phyloP scores from a whole-genome alignment of 1,140 invertebrate genomes.

The Gyrodactylus bullatarudis region DNA sequence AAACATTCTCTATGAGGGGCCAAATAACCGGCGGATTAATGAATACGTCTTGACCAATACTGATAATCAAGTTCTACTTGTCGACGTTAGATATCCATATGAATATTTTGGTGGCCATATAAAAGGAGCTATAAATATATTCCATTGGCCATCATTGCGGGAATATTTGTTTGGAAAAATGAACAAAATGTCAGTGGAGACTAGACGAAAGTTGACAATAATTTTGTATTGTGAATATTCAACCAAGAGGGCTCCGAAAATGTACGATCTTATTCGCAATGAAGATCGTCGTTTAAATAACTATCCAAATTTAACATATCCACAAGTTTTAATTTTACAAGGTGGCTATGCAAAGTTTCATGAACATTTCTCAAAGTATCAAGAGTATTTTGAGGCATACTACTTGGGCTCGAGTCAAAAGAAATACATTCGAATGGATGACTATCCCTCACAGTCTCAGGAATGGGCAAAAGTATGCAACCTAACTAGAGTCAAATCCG shows the following conservation, averaged over 20 bases:
- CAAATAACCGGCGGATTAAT: not conserved
- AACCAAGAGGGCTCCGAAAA: constrained; percentile 53
- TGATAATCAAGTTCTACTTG: not conserved
- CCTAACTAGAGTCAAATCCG: no score
- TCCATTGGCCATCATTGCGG: constrained; percentile 34
- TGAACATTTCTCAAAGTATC: not conserved
- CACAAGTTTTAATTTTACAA: not conserved
- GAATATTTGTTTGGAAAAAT: constrained; percentile 27
- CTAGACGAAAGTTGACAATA: constrained; percentile 18
- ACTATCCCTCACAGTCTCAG: not conserved
- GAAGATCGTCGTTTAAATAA: not conserved
- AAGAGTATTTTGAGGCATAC: not conserved
- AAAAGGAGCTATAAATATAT: not conserved
- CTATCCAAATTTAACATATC: not conserved
- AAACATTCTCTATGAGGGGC: not conserved
- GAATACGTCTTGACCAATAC: not conserved
- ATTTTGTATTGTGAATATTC: constrained; percentile 97
- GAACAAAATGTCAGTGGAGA: not conserved
- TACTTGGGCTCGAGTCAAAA: not conserved
- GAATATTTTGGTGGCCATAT: constrained; percentile 2
- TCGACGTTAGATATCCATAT: constrained; percentile 3
- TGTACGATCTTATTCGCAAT: constrained; percentile 19
- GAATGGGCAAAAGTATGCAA: no score
- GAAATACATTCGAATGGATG: not conserved
- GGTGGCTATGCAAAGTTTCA: not conserved